These are phyloP conservation scores for Tretioscincus oriximinensis DNA, from an alignment of 2,113 vertebrate genomes.

Conservation along the genomic window DNA sequence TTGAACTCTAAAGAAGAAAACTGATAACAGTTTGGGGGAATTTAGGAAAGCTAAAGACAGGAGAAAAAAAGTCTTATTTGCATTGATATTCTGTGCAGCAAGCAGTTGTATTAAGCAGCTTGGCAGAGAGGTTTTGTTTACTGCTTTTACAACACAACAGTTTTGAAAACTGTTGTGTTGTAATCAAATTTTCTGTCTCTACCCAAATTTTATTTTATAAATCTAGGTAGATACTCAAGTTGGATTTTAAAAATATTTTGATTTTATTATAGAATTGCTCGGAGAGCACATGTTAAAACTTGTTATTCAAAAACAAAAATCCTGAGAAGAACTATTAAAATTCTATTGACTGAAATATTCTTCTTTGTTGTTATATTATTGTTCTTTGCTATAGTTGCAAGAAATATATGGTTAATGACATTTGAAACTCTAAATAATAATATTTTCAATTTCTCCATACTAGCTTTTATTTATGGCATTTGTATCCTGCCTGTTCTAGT, in stretches of 20 bases:
- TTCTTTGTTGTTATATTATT: background rate
- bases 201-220: too few relatives aligned
- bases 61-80: slow-evolving; percentile 1
- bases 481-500: too few relatives aligned
- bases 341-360: background rate
- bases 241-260: background rate
- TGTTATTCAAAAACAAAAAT: too few relatives aligned
- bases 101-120: background rate
- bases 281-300: too few relatives aligned
- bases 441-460: background rate
- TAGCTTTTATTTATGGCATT: too few relatives aligned
- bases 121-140: background rate
- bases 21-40: background rate
- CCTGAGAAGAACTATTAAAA: background rate
- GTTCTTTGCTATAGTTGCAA: background rate
- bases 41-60: background rate
- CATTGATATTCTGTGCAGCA: background rate
- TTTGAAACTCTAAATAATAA: background rate
- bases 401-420: background rate
- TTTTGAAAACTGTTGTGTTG: background rate
- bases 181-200: background rate
- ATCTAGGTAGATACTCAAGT: too few relatives aligned
- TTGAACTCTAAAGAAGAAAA: background rate
- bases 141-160: background rate
- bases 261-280: too few relatives aligned